Conservation (phyloP, 2,888 invertebrate species). For the Craniophora ligustri region DNA sequence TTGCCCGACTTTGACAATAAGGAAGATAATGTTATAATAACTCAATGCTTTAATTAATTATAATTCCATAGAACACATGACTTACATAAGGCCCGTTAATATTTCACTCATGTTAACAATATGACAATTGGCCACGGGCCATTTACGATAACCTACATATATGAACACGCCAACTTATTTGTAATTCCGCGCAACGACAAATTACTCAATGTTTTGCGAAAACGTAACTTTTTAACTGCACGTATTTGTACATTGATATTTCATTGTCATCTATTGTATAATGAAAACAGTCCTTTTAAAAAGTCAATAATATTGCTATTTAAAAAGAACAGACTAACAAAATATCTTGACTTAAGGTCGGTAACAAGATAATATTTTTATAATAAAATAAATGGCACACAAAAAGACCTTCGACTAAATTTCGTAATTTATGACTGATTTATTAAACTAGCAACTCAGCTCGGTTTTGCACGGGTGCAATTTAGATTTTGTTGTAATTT, state of each 20-base stretch:
- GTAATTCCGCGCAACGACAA: conserved; percentile 13
- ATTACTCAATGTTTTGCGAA: conserved; percentile 34
- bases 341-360: no score
- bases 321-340: no score
- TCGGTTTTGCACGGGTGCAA: no score
- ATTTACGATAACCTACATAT: conserved; percentile 37
- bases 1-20: not conserved
- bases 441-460: no score
- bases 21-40: no score
- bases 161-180: conserved; percentile 10
- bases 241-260: not conserved
- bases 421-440: no score
- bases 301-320: no score
- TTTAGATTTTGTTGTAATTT: no score
- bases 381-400: no score
- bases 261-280: not conserved
- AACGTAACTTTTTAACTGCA: conserved; percentile 8
- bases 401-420: no score
- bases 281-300: not conserved
- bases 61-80: not conserved
- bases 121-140: conserved; percentile 30
- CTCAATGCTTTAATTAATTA: not conserved
- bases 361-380: no score
- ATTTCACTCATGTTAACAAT: conserved; percentile 34
- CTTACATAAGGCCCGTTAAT: conserved; percentile 25